Evolutionary conservation across 2,113 vertebrate species (phyloP), one percentile per base, ranked within the genome.

Genomic region (Cyanoliseus patagonus): DNA sequence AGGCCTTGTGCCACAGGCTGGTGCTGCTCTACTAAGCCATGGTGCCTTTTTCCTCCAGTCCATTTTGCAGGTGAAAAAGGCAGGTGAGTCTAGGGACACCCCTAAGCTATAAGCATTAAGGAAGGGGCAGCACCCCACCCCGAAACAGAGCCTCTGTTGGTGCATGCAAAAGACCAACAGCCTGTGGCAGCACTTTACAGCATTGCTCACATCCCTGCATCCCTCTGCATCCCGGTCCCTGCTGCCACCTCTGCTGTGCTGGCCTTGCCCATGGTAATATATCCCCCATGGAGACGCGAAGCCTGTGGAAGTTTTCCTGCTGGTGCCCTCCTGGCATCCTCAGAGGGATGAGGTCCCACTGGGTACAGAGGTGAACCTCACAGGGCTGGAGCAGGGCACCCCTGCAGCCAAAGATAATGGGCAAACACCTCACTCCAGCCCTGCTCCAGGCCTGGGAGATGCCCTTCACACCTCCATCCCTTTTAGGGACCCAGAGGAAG

Each of bases 121-220:
- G 39, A 66, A 73, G 74, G 20, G 17, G 17, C 31, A 83, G 22
- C 6, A 11, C 28, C 9, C 24, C 2, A 1, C 11, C 42, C 51
- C 33, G 39, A 68, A 72, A 17, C 52, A 30, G 0, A 1, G 25
- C 24, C 19, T n/a, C 51, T 0, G 1, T 0, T 5, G 20, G 17
- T 33, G 24, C 1, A 3, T 42, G 53, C 14, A 19, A 23, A 46
- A 82, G 30, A 30, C 20, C 19, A n/a, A 2, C 19, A 83, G 22
- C 63, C 57, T 8, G 23, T 2, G 2, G 35, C 17, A 69, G 35
- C 31, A 0, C 30, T 52, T 37, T 9, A 11, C 28, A 44, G 12
- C 2, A 2, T 49, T 13, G 12, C 24, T 59, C 33, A 9, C 35
- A 13, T 13, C 52, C 46, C 59, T 28, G 6, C 14, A 3, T 13